phyloP scores from a whole-genome alignment of 2,888 invertebrate genomes.

The Dynastes grantii region DNA sequence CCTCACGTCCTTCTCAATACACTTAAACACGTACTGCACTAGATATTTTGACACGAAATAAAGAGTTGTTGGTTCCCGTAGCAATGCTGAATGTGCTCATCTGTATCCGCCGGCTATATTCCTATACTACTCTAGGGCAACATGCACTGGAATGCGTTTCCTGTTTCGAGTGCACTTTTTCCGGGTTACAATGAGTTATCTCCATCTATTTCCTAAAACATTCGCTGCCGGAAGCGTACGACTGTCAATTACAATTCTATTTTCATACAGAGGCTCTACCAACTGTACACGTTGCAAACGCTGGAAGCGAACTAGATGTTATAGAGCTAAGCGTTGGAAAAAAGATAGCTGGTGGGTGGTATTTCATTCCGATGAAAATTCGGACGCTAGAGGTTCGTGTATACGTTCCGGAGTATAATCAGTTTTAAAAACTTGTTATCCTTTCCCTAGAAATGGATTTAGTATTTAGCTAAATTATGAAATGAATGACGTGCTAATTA shows the following conservation, averaged over 20 bases:
- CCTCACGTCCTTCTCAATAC: too few relatives aligned
- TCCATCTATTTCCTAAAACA: constrained; percentile 40
- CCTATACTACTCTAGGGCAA: not conserved
- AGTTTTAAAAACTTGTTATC: not conserved
- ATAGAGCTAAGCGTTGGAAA: not conserved
- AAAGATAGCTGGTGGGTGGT: not conserved
- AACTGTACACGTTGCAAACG: not conserved
- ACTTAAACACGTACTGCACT: not conserved
- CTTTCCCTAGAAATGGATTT: too few relatives aligned
- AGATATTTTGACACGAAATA: not conserved
- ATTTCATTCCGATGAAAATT: not conserved
- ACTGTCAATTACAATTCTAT: constrained; percentile 32
- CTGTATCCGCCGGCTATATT: not conserved
- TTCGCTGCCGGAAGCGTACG: not conserved
- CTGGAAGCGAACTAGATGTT: not conserved
- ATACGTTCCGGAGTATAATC: not conserved
- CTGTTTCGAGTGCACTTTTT: constrained; percentile 31
- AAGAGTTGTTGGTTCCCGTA: not conserved
- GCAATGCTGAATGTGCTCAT: not conserved
- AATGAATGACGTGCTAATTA: too few relatives aligned
- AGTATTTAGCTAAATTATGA: too few relatives aligned
- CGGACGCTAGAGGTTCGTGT: not conserved
- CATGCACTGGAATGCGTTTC: not conserved
- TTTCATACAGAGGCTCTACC: not conserved
- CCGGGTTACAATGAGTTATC: constrained; percentile 38